Evolutionary conservation across 2,797 vertebrate species (phyloP).

Genomic region (Gobionotothen gibberifrons): DNA sequence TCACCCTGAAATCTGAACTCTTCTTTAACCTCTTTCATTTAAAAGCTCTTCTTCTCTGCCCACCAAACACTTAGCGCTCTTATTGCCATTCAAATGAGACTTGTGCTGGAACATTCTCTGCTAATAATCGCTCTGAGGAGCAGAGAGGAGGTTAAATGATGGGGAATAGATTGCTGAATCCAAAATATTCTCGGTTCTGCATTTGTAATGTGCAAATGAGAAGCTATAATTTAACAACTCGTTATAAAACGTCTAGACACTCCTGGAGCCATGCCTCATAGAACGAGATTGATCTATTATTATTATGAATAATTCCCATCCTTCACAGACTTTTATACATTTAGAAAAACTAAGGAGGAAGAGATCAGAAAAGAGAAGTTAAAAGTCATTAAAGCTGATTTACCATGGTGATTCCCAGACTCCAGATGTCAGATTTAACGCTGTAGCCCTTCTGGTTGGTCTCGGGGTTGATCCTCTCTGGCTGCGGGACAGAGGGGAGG

Average conservation of each 20-base stretch:
- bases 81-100: conserved; percentile 17
- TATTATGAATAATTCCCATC: not conserved
- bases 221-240: conserved; percentile 39
- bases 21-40: not conserved
- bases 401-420: conserved; percentile 98
- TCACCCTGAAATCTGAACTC: no score
- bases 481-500: conserved; percentile 79
- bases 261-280: not conserved
- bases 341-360: not conserved
- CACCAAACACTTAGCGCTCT: not conserved
- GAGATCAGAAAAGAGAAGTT: not conserved
- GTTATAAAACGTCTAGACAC: conserved; percentile 46
- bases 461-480: conserved; percentile 97
- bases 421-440: conserved; percentile 98
- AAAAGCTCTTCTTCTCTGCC: not conserved
- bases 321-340: not conserved
- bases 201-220: conserved; percentile 25
- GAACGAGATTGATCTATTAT: not conserved
- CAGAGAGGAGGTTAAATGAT: conserved; percentile 5
- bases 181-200: conserved; percentile 28
- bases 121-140: not conserved
- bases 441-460: conserved; percentile 98
- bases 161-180: conserved; percentile 19
- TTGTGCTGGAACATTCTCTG: conserved; percentile 12
- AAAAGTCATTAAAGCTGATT: not conserved